Evolutionary conservation across 2,113 vertebrate genomes (phyloP), one percentile per base, ranked within the genome.

Genomic region (Bambusicola thoracicus): DNA sequence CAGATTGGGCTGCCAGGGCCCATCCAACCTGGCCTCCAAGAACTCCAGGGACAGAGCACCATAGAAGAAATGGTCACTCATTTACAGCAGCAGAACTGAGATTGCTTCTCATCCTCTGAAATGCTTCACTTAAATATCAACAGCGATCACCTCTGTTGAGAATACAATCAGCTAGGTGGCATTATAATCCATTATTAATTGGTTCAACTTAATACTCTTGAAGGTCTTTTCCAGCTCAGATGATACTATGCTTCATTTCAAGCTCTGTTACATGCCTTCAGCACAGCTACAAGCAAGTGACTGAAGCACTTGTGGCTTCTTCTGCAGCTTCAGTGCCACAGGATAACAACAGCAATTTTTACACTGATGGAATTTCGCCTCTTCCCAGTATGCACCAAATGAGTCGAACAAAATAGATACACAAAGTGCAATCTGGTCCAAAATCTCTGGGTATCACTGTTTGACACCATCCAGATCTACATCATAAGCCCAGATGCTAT

Each of bases 41-140:
- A 19, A 10, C 17, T 30, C 29, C 53, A 56, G 4, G 53, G 53
- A 32, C 17, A 32, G 29, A 30, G 17, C 53, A 56, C 30, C 30
- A 14, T 8, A 10, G 32, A 16, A 34, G 5, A 74, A 58, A 10
- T 2, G 27, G 27, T n/a, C 24, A 7, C 27, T 7, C 22, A 49
- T 29, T 40, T 69, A 34, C 38, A 49, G 29, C 22, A 12, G 36
- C 0, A 1, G 25, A 38, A 32, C 1, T 5, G 13, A 34, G 22
- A 48, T 11, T 53, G 19, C n/a, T 25, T 73, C 16, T 34, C n/a
- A 30, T 8, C 63, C 29, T 44, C 30, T 2, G 0, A 18, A 48
- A 29, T 13, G 6, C 16, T 59, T 34, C 5, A 13, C 48, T 66
- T 32, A 0, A 36, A 40, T 29, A 44, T 10, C 58, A 66, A 4